Conservation (phyloP, 1,140 invertebrate genomes). For the Scaptomyza montana region DNA sequence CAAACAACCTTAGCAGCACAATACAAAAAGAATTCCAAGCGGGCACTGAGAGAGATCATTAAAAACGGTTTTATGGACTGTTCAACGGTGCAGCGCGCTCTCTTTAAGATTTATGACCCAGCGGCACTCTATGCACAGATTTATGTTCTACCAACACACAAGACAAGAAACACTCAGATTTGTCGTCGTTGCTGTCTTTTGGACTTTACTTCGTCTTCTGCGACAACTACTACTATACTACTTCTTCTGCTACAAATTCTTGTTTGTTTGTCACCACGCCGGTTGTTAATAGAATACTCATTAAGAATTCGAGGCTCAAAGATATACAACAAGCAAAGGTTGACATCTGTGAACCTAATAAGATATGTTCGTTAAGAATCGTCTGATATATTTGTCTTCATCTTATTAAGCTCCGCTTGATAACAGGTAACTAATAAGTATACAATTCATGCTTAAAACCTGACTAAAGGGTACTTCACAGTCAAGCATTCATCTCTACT, state of each 20-base stretch:
- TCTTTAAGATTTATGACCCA: slow-evolving; percentile 60
- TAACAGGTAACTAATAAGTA: no score
- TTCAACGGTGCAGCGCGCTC: slow-evolving; percentile 24
- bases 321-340: no score
- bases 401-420: no score
- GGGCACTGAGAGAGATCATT: slow-evolving; percentile 48
- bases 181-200: background rate
- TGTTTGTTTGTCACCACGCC: background rate
- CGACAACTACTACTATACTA: background rate
- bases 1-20: background rate
- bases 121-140: slow-evolving; percentile 65
- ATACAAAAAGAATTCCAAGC: slow-evolving; percentile 28
- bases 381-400: background rate
- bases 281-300: background rate
- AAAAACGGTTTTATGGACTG: slow-evolving; percentile 68
- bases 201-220: background rate
- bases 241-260: background rate
- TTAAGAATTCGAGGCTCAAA: no score
- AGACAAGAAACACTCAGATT: slow-evolving; percentile 24
- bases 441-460: no score
- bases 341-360: no score
- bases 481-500: background rate
- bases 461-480: background rate
- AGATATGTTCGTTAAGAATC: background rate
- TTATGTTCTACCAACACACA: slow-evolving; percentile 48